Base-by-base conservation (phyloP, 2,797 vertebrate species). In the Hippocampus kuda region DNA sequence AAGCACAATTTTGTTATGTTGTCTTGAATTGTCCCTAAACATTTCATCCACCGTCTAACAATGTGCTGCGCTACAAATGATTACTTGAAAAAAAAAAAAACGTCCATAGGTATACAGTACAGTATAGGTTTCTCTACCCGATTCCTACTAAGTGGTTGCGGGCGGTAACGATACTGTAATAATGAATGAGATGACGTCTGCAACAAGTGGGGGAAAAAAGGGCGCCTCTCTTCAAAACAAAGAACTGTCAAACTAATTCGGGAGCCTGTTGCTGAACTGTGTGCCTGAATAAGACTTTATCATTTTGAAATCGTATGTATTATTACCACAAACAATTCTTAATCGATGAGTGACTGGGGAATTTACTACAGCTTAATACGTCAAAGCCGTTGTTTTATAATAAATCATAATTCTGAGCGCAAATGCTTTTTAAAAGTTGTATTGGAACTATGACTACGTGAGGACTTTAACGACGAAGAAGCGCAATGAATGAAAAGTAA, bases 181-280 rank as follows among this genome's bases (percentile, higher is more conserved):
- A 72, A 67, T 73, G 81, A 72, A 67, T 73, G 81, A 85, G 73
- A 27, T 70, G 54, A 44, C 48, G 74, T 77, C 77, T 68, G 77
- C 85, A 85, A 87, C 88, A 89, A 86, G 86, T 87, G 80, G 71
- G 30, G 18, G 67, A 27, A 79, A 27, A 27, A 79, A 73, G 63
- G 75, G 83, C 79, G 83, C 73, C 71, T 76, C 75, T 74, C 73
- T 84, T 86, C 78, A 84, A 87, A 88, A 86, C 78, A 85, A 82
- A 66, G 65, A 74, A 61, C 80, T 82, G 84, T 87, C 88, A 89
- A 77, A 74, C 20, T 78, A 46, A 68, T 68, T 57, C 16, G 60
- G 11, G 3, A 26, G 66, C 26, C 68, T 12, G 53, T n/a, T 56
- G 53, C 53, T 61, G 15, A 38, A 61, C 59, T n/a, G 27, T 38